phyloP scores from a whole-genome alignment of 1,140 invertebrate genomes.

The Penaeus vannamei region DNA sequence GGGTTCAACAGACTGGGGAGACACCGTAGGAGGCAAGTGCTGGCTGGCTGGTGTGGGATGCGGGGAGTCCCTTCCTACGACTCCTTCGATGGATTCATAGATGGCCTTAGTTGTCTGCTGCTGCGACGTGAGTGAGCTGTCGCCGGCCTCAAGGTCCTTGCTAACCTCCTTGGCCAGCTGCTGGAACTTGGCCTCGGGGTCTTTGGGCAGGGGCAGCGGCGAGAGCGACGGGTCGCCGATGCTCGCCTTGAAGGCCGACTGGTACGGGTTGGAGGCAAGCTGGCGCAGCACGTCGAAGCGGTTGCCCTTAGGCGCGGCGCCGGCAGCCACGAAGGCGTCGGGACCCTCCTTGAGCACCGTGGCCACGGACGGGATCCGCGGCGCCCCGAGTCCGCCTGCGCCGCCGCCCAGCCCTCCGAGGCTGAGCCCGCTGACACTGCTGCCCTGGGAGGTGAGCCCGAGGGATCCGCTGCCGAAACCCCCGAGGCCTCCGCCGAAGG shows the following conservation, averaged over 20 bases:
- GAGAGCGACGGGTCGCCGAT: not conserved
- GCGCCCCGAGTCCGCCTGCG: too few species aligned
- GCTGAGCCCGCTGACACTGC: too few species aligned
- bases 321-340: too few species aligned
- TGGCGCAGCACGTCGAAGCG: conserved; percentile 1
- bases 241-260: conserved; percentile 2
- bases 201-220: not conserved
- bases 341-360: too few species aligned
- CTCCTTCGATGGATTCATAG: conserved; percentile 29
- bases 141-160: conserved; percentile 17
- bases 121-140: conserved; percentile 8
- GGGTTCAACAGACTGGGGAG: not conserved
- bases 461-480: too few species aligned
- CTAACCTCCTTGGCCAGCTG: conserved; percentile 10
- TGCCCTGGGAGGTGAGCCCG: too few species aligned
- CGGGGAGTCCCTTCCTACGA: not conserved
- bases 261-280: conserved; percentile 5
- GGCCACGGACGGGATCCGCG: too few species aligned
- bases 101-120: conserved; percentile 26
- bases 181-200: not conserved
- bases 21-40: not conserved
- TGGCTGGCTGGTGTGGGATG: not conserved
- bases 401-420: too few species aligned
- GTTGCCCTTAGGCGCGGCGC: not conserved
- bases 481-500: too few species aligned